Percentiles rank a stretch among this genome's conserved stretches.
Conservation (phyloP, 2,113 vertebrate genomes). For the Stomatorhinus ivindoensis region DNA sequence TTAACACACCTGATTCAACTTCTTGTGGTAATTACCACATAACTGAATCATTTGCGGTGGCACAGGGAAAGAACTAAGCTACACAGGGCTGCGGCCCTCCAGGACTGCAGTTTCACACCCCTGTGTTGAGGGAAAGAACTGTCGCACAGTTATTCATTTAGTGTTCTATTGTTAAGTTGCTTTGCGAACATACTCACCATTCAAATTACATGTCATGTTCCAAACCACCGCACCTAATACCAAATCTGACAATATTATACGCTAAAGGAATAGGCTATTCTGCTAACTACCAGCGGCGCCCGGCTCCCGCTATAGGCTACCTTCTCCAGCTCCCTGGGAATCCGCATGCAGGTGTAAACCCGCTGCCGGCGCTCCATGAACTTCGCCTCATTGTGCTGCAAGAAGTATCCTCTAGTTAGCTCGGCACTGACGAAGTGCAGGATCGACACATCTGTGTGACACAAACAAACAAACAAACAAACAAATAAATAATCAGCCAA, state of each 20-base stretch:
- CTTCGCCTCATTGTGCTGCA: slow-evolving; percentile 96
- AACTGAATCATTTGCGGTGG: too few relatives aligned
- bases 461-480: too few relatives aligned
- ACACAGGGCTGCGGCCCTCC: too few relatives aligned
- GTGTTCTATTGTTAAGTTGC: neutral
- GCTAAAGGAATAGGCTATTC: neutral
- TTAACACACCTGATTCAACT: too few relatives aligned
- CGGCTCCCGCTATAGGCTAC: slow-evolving; percentile 55
- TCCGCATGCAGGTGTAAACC: slow-evolving; percentile 94
- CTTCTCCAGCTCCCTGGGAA: slow-evolving; percentile 95
- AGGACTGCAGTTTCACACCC: too few relatives aligned
- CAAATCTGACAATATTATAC: neutral
- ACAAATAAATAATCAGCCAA: too few relatives aligned
- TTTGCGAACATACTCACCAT: neutral
- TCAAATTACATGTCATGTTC: neutral
- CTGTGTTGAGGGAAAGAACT: neutral
- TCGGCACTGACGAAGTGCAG: slow-evolving; percentile 85
- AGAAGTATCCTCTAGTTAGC: slow-evolving; percentile 93
- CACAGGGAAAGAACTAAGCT: too few relatives aligned
- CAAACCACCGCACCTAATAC: neutral
- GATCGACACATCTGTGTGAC: slow-evolving; percentile 75
- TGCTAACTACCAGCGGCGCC: too few relatives aligned
- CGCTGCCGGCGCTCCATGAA: slow-evolving; percentile 87
- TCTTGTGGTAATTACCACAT: too few relatives aligned
- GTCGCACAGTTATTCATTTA: neutral